Evolutionary conservation across 1,140 invertebrate species (phyloP), one percentile per base, ranked within the genome.

Genomic region (Thrips palmi): DNA sequence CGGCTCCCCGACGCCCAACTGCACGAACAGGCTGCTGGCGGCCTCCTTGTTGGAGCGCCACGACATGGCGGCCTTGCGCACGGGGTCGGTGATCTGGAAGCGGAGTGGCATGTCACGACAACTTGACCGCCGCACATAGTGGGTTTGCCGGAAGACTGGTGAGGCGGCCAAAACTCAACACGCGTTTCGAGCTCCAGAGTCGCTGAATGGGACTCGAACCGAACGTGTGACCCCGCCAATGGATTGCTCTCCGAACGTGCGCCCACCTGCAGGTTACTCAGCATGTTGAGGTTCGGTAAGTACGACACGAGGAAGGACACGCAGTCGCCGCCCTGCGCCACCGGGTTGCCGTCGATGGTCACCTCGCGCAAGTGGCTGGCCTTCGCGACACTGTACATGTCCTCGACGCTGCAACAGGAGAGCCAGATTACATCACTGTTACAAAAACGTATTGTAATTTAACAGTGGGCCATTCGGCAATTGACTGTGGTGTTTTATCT

Each of bases 301-400:
- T 80, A 77, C 0, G 77, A 78, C 0, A 85, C 77, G 23, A 85
- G 50, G 53, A 82, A 85, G 2, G 77, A 74, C 2, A 77, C 67
- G 46, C 76, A 83, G 44, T 83, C 78, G 0, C 74, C 71, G 7
- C 65, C 70, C 27, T 76, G 49, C 19, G 71, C 71, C 2, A 89
- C 67, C 0, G 84, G 83, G 62, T 91, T 91, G 17, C 80, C 79
- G 55, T 91, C 84, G 28, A 91, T 70, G 7, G 81, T 76, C 25
- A 91, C 68, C 60, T 88, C 85, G 31, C 69, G 67, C 4, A 89
- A 62, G 30, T 74, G 70, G 2, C 56, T 59, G 2, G 77, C 76
- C 52, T 83, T 73, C 11, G 71, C 71, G 33, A 87, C 55, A 45
- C 74, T 77, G 14, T 70, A 69, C 49, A 87, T 75, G 49, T 85